phyloP scores from a whole-genome alignment of 2,888 invertebrate species.

The Heliconius hortense region DNA sequence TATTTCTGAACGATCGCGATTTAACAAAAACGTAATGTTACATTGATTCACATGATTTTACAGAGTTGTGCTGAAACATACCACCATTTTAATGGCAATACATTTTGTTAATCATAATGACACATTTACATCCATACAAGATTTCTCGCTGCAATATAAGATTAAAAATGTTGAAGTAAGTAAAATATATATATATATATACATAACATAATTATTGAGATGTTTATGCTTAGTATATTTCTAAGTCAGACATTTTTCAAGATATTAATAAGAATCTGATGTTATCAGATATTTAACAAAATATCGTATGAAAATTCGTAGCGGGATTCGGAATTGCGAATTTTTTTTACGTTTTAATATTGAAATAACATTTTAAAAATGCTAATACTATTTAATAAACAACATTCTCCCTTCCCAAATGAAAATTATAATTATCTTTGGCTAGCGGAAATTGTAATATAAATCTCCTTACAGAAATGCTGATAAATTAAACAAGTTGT shows the following conservation, averaged over 20 bases:
- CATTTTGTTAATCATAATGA: conserved; percentile 41
- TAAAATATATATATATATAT: conserved; percentile 5
- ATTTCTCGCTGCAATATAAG: conserved; percentile 40
- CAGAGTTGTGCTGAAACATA: conserved; percentile 45
- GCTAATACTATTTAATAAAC: background rate
- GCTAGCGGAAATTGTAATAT: background rate
- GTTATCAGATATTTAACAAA: too few species aligned
- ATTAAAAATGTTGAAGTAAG: conserved; percentile 44
- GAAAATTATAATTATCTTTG: background rate
- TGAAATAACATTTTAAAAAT: background rate
- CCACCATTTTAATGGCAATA: conserved; percentile 42
- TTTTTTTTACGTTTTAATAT: too few species aligned
- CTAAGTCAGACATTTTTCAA: too few species aligned
- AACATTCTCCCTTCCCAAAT: background rate
- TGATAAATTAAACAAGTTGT: background rate
- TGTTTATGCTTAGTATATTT: too few species aligned
- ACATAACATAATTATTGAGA: background rate
- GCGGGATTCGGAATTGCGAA: too few species aligned
- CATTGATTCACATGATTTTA: conserved; percentile 32
- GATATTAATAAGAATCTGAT: too few species aligned
- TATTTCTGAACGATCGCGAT: background rate
- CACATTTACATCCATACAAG: conserved; percentile 42
- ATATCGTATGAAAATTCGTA: too few species aligned
- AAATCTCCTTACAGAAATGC: background rate
- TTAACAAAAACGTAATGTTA: background rate